phyloP scores from a whole-genome alignment of 2,888 invertebrate species.

The Sicus ferrugineus region DNA sequence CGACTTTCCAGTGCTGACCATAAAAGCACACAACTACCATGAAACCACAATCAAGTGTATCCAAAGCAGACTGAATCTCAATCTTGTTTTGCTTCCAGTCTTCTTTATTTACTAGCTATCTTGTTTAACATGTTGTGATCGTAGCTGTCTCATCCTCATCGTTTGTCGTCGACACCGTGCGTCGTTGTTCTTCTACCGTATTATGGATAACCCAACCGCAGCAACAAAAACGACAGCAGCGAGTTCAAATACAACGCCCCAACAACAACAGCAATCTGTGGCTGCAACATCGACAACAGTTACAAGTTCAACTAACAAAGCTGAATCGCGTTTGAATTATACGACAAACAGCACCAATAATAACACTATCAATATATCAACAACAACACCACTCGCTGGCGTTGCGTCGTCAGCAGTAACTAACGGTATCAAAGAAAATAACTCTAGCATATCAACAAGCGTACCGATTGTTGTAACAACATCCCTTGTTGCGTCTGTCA shows the following conservation, averaged over 20 bases:
- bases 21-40: constrained; percentile 12
- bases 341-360: constrained; percentile 42
- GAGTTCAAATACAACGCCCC: constrained; percentile 31
- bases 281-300: constrained; percentile 46
- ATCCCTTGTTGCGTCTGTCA: constrained; percentile 34
- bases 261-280: constrained; percentile 45
- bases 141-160: constrained; percentile 27
- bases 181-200: constrained; percentile 47
- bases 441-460: constrained; percentile 58
- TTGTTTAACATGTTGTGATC: constrained; percentile 15
- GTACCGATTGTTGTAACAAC: constrained; percentile 55
- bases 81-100: neutral
- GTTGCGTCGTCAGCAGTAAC: constrained; percentile 50
- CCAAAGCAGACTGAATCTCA: neutral
- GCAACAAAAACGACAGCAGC: constrained; percentile 48
- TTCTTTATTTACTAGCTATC: neutral
- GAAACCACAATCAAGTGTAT: neutral
- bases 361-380: constrained; percentile 47
- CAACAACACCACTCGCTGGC: constrained; percentile 45
- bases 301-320: constrained; percentile 33
- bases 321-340: constrained; percentile 26
- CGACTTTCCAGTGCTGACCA: neutral
- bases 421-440: constrained; percentile 63
- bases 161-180: constrained; percentile 29
- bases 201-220: constrained; percentile 60